Base-by-base conservation (phyloP, 1,140 invertebrate genomes). In the Drosophila pseudoananassae region DNA sequence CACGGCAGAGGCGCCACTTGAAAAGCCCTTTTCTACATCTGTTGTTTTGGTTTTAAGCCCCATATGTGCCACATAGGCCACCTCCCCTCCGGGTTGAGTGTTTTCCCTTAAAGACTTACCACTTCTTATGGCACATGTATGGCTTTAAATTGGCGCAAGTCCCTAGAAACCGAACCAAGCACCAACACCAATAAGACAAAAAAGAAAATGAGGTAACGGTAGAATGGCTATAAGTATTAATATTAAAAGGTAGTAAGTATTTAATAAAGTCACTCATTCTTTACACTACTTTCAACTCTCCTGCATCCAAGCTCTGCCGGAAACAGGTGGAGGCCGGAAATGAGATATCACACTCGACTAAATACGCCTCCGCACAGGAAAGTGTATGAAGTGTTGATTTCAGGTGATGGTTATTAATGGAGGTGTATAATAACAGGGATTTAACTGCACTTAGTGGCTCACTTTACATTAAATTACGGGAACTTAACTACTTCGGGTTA, bases 321-420 rank as follows among this genome's bases (percentile, higher is more conserved):
- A 52, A 60, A 49, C 38, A 58, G 20, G 43, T 64, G 53, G 5
- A 20, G 53, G 43, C 56, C 74, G 82, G 82, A 87, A 73, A 87
- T 81, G 56, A 87, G 82, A 87, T 87, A 87, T 76, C 70, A 87
- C 82, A 87, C 74, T 70, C 59, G 74, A 87, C 58, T 87, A 65
- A 87, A 56, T 81, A 40, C 81, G 66, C 80, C 40, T 76, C 75
- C 78, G 66, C 64, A 29, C 75, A 58, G 64, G 69, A 82, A 75
- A 56, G 57, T 33, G 52, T 20, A 45, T 38, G 50, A 45, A 40
- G 29, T 20, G 6, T 27, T 31, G 20, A 33, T 57, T 25, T 7
- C 4, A 4, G 10, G 25, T 23, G 36, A 17, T 52, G 25, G 46
- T 54, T 40, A 31, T 29, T 52, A 56, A 55, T 51, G 40, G 15